These are phyloP conservation scores for Hybos culiciformis DNA, from an alignment of 2,888 invertebrate genomes.

Conservation along the genomic window DNA sequence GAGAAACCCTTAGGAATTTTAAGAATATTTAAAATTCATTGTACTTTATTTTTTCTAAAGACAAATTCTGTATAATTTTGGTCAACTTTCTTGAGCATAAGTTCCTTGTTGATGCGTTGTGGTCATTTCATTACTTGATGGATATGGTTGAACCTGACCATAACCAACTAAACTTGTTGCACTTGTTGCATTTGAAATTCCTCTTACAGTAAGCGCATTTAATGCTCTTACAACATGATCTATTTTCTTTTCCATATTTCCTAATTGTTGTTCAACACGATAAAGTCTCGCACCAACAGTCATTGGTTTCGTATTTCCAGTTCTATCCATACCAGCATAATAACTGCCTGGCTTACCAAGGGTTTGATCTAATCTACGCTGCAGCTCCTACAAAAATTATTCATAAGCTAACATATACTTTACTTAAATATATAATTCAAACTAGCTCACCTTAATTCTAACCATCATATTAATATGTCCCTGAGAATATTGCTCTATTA, in stretches of 20 bases:
- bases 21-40: too few relatives aligned
- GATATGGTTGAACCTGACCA: constrained; percentile 1
- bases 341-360: constrained; percentile 69
- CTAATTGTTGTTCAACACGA: constrained; percentile 59
- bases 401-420: too few relatives aligned
- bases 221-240: constrained; percentile 46
- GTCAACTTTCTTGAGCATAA: too few relatives aligned
- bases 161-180: constrained; percentile 4
- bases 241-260: constrained; percentile 47
- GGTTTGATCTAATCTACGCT: constrained; percentile 62
- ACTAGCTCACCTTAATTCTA: constrained; percentile 68
- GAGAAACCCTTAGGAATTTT: too few relatives aligned
- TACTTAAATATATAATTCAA: too few relatives aligned
- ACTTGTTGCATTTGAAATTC: constrained; percentile 11
- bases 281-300: constrained; percentile 64
- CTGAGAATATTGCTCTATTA: constrained; percentile 76
- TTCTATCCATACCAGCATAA: constrained; percentile 51
- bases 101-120: too few relatives aligned
- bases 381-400: constrained; percentile 40
- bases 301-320: constrained; percentile 58
- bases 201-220: constrained; percentile 37
- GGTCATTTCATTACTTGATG: background rate
- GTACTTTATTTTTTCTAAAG: too few relatives aligned
- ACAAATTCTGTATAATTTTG: too few relatives aligned
- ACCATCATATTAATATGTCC: constrained; percentile 84